Base-by-base conservation (phyloP, 2,888 invertebrate genomes). In the Hydraecia micacea region DNA sequence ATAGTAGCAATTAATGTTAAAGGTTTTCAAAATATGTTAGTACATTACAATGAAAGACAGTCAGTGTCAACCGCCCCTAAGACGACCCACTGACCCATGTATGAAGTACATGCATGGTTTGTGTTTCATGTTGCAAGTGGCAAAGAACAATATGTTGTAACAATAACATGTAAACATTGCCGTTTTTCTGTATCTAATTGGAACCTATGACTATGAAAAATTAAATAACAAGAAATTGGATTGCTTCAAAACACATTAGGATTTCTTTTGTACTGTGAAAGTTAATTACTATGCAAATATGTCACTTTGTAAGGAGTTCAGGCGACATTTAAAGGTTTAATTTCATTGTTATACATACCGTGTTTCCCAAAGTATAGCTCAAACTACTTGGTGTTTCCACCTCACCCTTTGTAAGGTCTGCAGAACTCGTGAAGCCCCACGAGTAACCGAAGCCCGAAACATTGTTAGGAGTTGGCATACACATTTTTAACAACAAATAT, bases 401-500 rank as follows among this genome's bases (percentile, higher is more conserved):
- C 90, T 97, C 97, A 85, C 94, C 95, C 90, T 97, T 97, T 74
- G 96, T 95, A 84, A 96, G 96, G 85, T 97, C 97, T 65, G 96
- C 96, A 28, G 96, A 92, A 83, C 96, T 96, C 81, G 97, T 96
- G 90, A 97, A 97, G 85, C 96, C 96, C 97, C 97, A 97, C 84
- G 97, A 95, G 90, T 97, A 97, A 73, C 97, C 97, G 91, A 97
- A 97, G 84, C 97, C 96, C 91, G 97, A 94, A 81, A 97, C 97
- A 95, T 97, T 97, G 86, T 95, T 97, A 90, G 97, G 97, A 86
- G 97, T 97, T 88, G 97, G 97, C 97, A 97, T 97, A 96, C 97
- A 97, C 97, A 97, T 97, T 93, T 95, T 97, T 88, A 91, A 75
- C 68, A 78, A 81, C 76, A 77, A 83, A 75, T 86, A 84, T 79